phyloP scores from a whole-genome alignment of 1,140 invertebrate genomes.

The Whitmania pigra region DNA sequence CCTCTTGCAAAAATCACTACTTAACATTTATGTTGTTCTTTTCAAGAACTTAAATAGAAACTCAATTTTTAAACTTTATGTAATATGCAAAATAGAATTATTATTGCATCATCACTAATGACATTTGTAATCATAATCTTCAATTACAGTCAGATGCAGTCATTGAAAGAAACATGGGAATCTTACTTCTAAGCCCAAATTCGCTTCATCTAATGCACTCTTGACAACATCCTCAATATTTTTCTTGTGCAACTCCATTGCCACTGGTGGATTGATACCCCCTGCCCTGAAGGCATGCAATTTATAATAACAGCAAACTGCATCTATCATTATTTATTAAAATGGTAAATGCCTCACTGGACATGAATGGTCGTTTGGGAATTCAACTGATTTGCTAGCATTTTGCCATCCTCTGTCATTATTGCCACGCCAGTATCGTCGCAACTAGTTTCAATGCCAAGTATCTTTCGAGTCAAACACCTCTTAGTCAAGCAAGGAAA shows the following conservation, averaged over 20 bases:
- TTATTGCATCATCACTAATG: too few relatives aligned
- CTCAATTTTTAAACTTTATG: too few relatives aligned
- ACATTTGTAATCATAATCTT: too few relatives aligned
- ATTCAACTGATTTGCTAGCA: conserved; percentile 59
- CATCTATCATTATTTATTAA: background rate
- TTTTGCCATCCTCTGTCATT: conserved; percentile 55
- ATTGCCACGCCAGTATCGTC: conserved; percentile 90
- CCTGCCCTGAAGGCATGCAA: conserved; percentile 59
- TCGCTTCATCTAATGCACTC: conserved; percentile 53
- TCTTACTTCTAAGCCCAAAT: conserved; percentile 36
- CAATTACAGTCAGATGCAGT: too few relatives aligned
- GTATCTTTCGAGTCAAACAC: conserved; percentile 35
- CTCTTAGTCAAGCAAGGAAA: background rate
- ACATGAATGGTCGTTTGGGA: conserved; percentile 35
- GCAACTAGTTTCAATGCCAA: conserved; percentile 96
- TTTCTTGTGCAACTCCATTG: conserved; percentile 62
- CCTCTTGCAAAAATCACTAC: too few relatives aligned
- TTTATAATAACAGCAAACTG: conserved; percentile 23
- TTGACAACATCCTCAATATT: conserved; percentile 64
- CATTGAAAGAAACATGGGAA: background rate
- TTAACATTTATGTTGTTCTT: too few relatives aligned
- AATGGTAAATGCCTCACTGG: conserved; percentile 28
- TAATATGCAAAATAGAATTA: too few relatives aligned
- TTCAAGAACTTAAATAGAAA: too few relatives aligned
- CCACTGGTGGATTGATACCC: conserved; percentile 76